Percentiles rank a stretch among this genome's conserved stretches.
Conservation (phyloP, 2,888 invertebrate genomes). For the Leucophenga montana region DNA sequence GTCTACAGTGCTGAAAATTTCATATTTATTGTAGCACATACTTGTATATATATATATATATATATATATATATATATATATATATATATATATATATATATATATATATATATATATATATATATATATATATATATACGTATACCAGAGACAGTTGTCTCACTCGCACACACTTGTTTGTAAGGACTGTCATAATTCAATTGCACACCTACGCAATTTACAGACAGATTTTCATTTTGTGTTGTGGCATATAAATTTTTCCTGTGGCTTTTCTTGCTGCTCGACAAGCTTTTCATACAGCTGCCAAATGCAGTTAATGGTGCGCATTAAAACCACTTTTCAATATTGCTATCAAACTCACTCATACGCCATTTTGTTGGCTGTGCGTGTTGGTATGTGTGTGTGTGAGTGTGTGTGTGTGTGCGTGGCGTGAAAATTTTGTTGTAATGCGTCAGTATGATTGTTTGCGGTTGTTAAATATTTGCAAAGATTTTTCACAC, state of each 20-base stretch:
- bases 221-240: slow-evolving; percentile 38
- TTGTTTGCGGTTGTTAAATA: slow-evolving; percentile 8
- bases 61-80: too few species aligned
- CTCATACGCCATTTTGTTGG: neutral
- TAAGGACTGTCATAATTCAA: slow-evolving; percentile 65
- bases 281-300: neutral
- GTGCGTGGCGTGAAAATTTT: slow-evolving; percentile 7
- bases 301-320: slow-evolving; percentile 45
- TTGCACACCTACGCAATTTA: slow-evolving; percentile 64
- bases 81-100: too few species aligned
- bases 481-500: neutral
- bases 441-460: slow-evolving; percentile 4
- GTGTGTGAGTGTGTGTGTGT: neutral
- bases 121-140: neutral
- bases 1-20: slow-evolving; percentile 39
- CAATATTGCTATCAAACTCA: neutral
- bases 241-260: neutral
- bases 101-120: too few species aligned
- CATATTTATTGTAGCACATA: slow-evolving; percentile 53
- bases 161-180: slow-evolving; percentile 51
- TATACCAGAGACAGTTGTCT: neutral
- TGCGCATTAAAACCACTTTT: slow-evolving; percentile 50
- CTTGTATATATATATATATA: too few species aligned
- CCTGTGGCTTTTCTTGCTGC: slow-evolving; percentile 2
- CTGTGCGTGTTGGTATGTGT: neutral